Evolutionary conservation across 2,797 vertebrate genomes (phyloP).

Genomic region (Oreortyx pictus): DNA sequence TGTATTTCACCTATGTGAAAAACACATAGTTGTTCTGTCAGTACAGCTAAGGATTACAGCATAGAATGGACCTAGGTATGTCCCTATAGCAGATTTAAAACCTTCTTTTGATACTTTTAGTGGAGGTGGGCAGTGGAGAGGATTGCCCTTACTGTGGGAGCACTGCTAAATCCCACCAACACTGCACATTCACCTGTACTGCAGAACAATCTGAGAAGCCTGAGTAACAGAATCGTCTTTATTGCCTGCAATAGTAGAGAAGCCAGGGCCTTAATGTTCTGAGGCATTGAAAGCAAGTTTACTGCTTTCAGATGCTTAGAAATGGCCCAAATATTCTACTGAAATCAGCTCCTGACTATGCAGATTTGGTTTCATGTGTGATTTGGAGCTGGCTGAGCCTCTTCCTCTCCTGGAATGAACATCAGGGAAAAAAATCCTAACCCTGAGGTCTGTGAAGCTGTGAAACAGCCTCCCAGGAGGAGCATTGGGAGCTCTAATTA

Average conservation of each 20-base stretch:
- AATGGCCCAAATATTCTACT: constrained; percentile 14
- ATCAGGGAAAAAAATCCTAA: constrained; percentile 46
- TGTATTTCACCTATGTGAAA: not conserved
- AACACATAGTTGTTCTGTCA: not conserved
- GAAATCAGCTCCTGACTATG: constrained; percentile 46
- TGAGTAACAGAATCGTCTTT: not conserved
- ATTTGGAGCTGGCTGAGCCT: constrained; percentile 26
- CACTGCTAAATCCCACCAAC: not conserved
- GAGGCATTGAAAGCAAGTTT: not conserved
- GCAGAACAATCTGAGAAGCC: not conserved
- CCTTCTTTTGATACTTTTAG: not conserved
- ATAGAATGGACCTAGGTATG: not conserved
- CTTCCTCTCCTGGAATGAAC: constrained; percentile 43
- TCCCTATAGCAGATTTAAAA: not conserved
- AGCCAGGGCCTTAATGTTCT: not conserved
- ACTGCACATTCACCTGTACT: not conserved
- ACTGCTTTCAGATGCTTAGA: constrained; percentile 27
- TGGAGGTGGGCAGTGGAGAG: not conserved
- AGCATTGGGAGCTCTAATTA: constrained; percentile 59
- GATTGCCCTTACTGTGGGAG: not conserved
- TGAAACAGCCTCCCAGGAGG: constrained; percentile 61
- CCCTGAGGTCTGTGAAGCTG: constrained; percentile 62
- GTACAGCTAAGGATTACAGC: not conserved
- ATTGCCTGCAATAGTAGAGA: not conserved
- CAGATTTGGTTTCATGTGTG: constrained; percentile 43